Evolutionary conservation across 2,797 vertebrate species (phyloP).

Genomic region (Champsocephalus gunnari): DNA sequence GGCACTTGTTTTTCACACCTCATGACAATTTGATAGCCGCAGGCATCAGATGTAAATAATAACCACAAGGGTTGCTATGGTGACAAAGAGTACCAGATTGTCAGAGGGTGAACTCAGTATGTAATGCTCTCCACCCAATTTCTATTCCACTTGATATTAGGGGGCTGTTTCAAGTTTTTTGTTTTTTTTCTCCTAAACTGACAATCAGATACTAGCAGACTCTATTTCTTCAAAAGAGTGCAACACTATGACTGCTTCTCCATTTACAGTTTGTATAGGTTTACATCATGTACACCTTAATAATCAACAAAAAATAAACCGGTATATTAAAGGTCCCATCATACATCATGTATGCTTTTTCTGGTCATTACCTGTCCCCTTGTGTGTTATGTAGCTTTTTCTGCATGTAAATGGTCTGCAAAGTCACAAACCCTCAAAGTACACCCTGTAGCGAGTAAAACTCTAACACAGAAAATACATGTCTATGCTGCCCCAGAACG

Average conservation of each 20-base stretch:
- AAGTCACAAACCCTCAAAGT: too few species aligned
- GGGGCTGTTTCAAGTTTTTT: not conserved
- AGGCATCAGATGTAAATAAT: conserved; percentile 10
- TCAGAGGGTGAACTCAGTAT: not conserved
- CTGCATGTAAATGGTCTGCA: too few species aligned
- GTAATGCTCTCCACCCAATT: not conserved
- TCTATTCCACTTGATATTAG: too few species aligned
- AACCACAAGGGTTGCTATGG: conserved; percentile 17
- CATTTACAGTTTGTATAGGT: too few species aligned
- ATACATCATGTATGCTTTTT: too few species aligned
- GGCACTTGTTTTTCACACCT: conserved; percentile 22
- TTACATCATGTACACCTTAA: not conserved
- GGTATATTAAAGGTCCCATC: not conserved
- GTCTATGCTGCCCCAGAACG: too few species aligned
- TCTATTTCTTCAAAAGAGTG: not conserved
- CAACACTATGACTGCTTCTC: not conserved
- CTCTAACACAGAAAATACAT: too few species aligned
- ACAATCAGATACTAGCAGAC: not conserved
- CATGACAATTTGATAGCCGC: conserved; percentile 19
- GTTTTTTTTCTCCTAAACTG: not conserved
- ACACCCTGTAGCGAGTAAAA: too few species aligned
- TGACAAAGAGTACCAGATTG: not conserved
- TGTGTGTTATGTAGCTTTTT: too few species aligned
- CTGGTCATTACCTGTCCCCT: too few species aligned
- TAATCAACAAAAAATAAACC: conserved; percentile 4